Percentiles rank a stretch among this genome's conserved stretches.
These are phyloP conservation scores for Myopa testacea DNA, from an alignment of 2,888 invertebrate species.

Conservation along the genomic window DNA sequence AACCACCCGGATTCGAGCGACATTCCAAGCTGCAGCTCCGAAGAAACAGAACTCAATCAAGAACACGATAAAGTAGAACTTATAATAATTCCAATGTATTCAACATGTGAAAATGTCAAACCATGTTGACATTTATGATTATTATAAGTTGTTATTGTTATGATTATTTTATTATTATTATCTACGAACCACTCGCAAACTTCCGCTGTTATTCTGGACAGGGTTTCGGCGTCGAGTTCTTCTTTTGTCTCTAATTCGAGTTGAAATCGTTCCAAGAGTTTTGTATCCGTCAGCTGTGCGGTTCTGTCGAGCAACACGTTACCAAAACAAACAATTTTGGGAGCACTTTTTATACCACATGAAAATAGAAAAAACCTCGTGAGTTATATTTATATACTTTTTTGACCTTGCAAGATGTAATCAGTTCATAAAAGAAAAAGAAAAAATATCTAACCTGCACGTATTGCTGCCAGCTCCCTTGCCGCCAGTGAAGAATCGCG, in stretches of 20 bases:
- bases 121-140: not conserved
- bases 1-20: conserved; percentile 66
- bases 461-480: not conserved
- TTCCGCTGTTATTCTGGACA: conserved; percentile 56
- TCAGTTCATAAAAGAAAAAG: conserved; percentile 3
- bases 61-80: conserved; percentile 17
- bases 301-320: conserved; percentile 64
- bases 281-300: conserved; percentile 55
- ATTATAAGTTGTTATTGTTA: too few species aligned
- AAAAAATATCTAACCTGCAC: conserved; percentile 15
- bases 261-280: conserved; percentile 58
- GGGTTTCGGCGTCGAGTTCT: conserved; percentile 59
- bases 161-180: too few species aligned
- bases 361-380: too few species aligned
- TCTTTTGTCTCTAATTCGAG: conserved; percentile 60
- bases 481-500: conserved; percentile 15
- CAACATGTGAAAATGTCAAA: conserved; percentile 29
- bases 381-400: too few species aligned
- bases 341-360: conserved; percentile 49
- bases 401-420: too few species aligned
- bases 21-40: conserved; percentile 35
- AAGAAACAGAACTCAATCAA: conserved; percentile 1
- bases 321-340: conserved; percentile 65
- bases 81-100: conserved; percentile 1
- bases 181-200: conserved; percentile 53